phyloP scores from a whole-genome alignment of 2,113 vertebrate genomes.

The Microcebus griseorufus region DNA sequence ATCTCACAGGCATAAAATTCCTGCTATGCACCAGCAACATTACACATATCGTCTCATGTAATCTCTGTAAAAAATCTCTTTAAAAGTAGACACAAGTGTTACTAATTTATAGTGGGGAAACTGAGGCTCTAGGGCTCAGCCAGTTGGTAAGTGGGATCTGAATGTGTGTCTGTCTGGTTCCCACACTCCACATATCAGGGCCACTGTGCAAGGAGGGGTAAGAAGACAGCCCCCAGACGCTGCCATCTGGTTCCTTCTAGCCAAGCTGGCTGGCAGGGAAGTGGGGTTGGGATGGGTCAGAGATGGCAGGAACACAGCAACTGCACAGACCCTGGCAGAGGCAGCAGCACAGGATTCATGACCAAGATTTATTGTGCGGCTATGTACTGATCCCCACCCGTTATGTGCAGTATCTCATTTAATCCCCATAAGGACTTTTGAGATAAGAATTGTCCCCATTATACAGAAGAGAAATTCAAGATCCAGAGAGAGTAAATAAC shows the following conservation, averaged over 20 bases:
- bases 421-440: background rate
- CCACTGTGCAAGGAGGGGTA: too few species aligned
- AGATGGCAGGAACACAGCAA: background rate
- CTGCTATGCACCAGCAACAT: background rate
- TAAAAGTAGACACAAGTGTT: background rate
- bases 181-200: background rate
- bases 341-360: too few species aligned
- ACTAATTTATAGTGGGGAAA: background rate
- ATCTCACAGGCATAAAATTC: background rate
- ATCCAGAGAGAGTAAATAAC: background rate
- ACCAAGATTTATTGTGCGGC: too few species aligned
- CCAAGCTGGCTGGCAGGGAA: background rate
- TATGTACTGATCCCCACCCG: background rate
- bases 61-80: background rate
- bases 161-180: background rate
- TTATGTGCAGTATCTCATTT: background rate
- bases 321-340: too few species aligned
- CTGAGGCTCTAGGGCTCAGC: background rate
- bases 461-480: constrained; percentile 11
- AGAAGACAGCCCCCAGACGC: background rate
- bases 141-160: background rate
- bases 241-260: background rate
- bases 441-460: background rate
- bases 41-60: background rate
- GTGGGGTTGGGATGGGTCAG: background rate